Evolutionary conservation across 2,113 vertebrate species (phyloP), one percentile per base, ranked within the genome.

Genomic region (Crotalus tigris): DNA sequence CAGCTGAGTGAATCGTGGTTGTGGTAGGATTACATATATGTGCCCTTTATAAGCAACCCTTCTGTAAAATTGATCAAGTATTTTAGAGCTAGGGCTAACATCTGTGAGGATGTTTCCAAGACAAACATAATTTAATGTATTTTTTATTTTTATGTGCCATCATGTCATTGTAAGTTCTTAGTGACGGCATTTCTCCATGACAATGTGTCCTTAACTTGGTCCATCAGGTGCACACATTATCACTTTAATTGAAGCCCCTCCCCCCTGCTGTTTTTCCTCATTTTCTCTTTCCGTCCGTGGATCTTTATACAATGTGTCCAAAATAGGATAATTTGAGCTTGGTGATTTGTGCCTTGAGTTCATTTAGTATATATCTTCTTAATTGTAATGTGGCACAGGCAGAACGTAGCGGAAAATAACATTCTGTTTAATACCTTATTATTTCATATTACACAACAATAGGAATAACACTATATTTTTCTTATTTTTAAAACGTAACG

Each of bases 401-500:
- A 23, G 10, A 54, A 13, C 0, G 1, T 7, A 61, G 61, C 0
- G 0, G 10, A 1, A 58, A 58, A 15, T 0, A 24, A 10, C n/a
- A 46, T 85, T 19, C 17, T 29, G 33, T 81, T 51, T 90, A 81
- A 23, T 39, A 8, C 10, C 55, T 87, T 90, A 85, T 89, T 8
- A 89, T 90, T 93, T 85, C 54, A 26, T n/a, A 59, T 85, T 46
- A 88, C 49, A n/a, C 23, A 85, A 51, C 24, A 51, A 51, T 85
- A 57, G 0, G 81, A 89, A 87, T 94, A 85, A 94, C 10, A 93
- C 29, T 33, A 51, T n/a, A 92, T 26, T 24, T 91, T 91, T 92
- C 93, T 90, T 59, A 23, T 94, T 90, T 93, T 85, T 53, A 87
- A 61, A 91, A n/a, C 21, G 26, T 19, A 29, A 49, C 54, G 92